Evolutionary conservation across 1,140 invertebrate species (phyloP).

Genomic region (Drosophila lini): DNA sequence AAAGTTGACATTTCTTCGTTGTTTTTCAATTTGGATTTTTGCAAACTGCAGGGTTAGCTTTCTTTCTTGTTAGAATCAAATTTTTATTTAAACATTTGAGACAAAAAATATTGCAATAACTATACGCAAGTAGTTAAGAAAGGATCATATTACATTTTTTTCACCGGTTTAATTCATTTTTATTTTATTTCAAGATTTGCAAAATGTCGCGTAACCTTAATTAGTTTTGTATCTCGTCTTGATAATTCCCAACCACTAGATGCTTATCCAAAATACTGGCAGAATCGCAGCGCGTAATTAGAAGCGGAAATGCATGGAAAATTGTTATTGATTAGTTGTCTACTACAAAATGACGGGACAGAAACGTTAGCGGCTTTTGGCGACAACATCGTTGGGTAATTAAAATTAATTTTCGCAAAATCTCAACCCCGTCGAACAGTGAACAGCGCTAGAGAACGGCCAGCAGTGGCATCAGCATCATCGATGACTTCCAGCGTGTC

Average conservation of each 20-base stretch:
- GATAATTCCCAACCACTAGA: background rate
- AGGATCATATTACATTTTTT: too few species aligned
- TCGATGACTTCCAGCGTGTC: conserved; percentile 7
- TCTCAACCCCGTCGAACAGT: conserved; percentile 10
- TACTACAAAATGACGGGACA: conserved; percentile 27
- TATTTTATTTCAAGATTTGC: too few species aligned
- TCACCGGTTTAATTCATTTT: too few species aligned
- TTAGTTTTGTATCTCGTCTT: background rate
- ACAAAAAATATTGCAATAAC: too few species aligned
- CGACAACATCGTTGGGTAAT: conserved; percentile 61
- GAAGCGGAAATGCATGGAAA: conserved; percentile 41
- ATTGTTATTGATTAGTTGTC: conserved; percentile 58
- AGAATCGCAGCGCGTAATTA: conserved; percentile 23
- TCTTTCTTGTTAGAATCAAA: too few species aligned
- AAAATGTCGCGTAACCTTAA: too few species aligned
- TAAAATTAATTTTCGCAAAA: conserved; percentile 74
- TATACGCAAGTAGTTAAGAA: too few species aligned
- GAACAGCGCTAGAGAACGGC: background rate
- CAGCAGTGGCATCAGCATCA: conserved; percentile 6
- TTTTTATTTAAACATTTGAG: too few species aligned
- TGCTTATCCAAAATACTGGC: background rate
- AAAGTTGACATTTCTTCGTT: too few species aligned
- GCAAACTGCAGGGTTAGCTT: too few species aligned
- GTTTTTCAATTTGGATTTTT: too few species aligned
- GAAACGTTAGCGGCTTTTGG: conserved; percentile 35